These are phyloP conservation scores for Budorcas taxicolor DNA, from an alignment of 2,113 vertebrate genomes.

Conservation along the genomic window DNA sequence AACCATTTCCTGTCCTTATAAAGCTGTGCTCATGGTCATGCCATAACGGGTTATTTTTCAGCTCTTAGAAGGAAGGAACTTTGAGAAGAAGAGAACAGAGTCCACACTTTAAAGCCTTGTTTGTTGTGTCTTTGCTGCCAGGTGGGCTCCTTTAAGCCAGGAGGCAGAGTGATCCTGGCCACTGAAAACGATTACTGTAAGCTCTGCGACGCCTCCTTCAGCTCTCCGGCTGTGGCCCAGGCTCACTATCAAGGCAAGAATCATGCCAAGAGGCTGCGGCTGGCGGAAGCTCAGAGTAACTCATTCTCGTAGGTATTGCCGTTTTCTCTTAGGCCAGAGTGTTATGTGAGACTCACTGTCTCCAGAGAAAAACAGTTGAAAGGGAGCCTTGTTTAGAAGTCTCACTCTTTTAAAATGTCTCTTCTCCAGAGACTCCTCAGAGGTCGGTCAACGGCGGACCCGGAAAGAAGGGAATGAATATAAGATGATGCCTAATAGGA, in stretches of 20 bases:
- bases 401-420: conserved; percentile 52
- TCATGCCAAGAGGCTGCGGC: conserved; percentile 93
- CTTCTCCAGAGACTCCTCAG: conserved; percentile 85
- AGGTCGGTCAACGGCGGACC: conserved; percentile 79
- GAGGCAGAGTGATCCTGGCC: conserved; percentile 94
- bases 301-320: conserved; percentile 89
- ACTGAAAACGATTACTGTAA: conserved; percentile 99
- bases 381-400: conserved; percentile 6
- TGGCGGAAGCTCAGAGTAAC: conserved; percentile 92
- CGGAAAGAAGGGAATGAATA: conserved; percentile 94
- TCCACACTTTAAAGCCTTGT: not conserved
- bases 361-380: not conserved
- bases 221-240: conserved; percentile 95
- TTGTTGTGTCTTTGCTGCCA: conserved; percentile 73
- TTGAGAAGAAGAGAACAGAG: not conserved
- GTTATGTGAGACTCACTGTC: conserved; percentile 13
- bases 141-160: conserved; percentile 87
- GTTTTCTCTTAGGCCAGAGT: conserved; percentile 55
- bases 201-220: conserved; percentile 97
- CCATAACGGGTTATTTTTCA: not conserved
- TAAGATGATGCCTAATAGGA: conserved; percentile 90
- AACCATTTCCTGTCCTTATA: not conserved
- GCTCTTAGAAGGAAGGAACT: not conserved
- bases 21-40: not conserved
- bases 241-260: conserved; percentile 98